phyloP scores from a whole-genome alignment of 1,140 invertebrate species.

The Atta colombica region DNA sequence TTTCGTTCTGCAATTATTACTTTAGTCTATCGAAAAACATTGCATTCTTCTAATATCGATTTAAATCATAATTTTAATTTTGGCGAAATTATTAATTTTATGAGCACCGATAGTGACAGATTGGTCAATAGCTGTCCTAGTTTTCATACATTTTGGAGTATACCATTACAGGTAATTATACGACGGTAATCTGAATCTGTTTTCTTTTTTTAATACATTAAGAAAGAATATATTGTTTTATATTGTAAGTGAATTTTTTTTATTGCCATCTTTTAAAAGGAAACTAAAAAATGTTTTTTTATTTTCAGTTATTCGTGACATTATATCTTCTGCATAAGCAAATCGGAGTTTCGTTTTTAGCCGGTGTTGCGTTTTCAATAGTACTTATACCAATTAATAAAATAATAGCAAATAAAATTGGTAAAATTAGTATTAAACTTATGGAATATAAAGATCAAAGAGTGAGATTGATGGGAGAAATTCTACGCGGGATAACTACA shows the following conservation, averaged over 20 bases:
- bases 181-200: not conserved
- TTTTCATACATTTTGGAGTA: constrained; percentile 98
- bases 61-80: constrained; percentile 89
- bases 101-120: constrained; percentile 98
- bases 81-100: constrained; percentile 98
- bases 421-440: constrained; percentile 93
- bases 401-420: constrained; percentile 96
- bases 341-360: constrained; percentile 96
- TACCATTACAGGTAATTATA: constrained; percentile 94
- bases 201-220: not conserved
- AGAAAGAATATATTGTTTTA: constrained; percentile 14
- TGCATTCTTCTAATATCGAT: constrained; percentile 88
- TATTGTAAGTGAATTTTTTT: constrained; percentile 24
- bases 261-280: not conserved
- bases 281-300: constrained; percentile 60
- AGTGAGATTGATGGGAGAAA: constrained; percentile 95
- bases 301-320: constrained; percentile 92
- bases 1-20: constrained; percentile 94
- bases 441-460: constrained; percentile 97
- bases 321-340: constrained; percentile 94
- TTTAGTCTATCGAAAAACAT: constrained; percentile 94
- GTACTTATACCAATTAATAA: constrained; percentile 98
- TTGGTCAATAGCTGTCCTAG: constrained; percentile 98
- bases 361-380: constrained; percentile 95
- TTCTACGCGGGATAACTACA: constrained; percentile 94